Percentiles rank a stretch among this genome's conserved stretches.
Conservation (phyloP, 2,888 invertebrate genomes). For the Phyto melanocephala region DNA sequence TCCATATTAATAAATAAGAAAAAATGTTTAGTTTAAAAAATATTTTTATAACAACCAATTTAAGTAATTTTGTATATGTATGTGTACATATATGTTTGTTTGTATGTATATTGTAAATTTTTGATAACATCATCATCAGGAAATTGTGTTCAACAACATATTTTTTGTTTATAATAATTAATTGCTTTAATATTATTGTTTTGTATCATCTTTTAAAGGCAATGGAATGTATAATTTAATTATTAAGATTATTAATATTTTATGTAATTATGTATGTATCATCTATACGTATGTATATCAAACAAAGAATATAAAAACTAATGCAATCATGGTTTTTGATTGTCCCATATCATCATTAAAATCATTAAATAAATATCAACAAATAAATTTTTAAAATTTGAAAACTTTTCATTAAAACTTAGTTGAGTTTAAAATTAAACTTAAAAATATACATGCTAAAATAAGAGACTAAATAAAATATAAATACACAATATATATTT, state of each 20-base stretch:
- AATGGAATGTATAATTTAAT: constrained; percentile 26
- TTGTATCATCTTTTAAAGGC: constrained; percentile 3
- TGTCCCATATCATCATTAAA: constrained; percentile 8
- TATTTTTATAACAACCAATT: constrained; percentile 12
- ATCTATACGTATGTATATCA: not conserved
- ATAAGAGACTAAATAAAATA: not conserved
- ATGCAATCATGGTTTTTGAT: not conserved
- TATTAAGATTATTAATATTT: constrained; percentile 14
- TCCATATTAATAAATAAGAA: no score
- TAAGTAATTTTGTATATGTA: constrained; percentile 33
- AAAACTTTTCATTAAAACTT: constrained; percentile 46
- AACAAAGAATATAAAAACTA: constrained; percentile 2
- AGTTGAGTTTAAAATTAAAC: not conserved
- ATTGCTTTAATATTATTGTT: not conserved
- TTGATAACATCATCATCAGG: constrained; percentile 41
- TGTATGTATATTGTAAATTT: constrained; percentile 7
- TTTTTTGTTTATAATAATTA: constrained; percentile 18
- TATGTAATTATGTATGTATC: constrained; percentile 1
- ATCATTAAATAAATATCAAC: constrained; percentile 48
- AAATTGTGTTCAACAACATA: constrained; percentile 25
- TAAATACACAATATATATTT: not conserved
- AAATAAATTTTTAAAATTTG: constrained; percentile 59
- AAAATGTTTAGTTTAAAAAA: not conserved
- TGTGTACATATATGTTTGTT: constrained; percentile 22
- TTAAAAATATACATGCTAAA: constrained; percentile 15